Base-by-base conservation (phyloP, 2,888 invertebrate species). In the Hypomecis punctinalis region DNA sequence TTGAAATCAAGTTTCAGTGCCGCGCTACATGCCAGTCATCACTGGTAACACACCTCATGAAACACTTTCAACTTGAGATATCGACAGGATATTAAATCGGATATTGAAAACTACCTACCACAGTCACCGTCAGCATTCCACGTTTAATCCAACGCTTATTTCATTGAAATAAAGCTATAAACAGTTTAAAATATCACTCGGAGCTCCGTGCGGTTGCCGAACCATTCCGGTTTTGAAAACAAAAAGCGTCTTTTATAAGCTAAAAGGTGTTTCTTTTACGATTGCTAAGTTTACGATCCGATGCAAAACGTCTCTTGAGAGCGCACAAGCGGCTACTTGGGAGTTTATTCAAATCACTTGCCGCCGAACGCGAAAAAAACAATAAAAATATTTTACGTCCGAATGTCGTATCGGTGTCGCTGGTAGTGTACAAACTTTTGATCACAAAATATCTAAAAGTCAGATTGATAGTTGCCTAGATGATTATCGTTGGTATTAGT, bases 241-340 rank as follows among this genome's bases (percentile, higher is more conserved):
- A 78, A 80, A 77, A 72, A 70, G 70, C 70, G 71, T 70, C 68
- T 67, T 69, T 78, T 80, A 82, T 81, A 81, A 78, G 81, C 81
- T 81, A 84, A 86, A 87, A 87, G 86, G 87, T 87, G 88, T 86
- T 86, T 79, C 81, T 87, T 90, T 91, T 90, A 90, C 83, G 88
- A 89, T 71, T 81, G 76, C 75, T 76, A 78, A 57, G 80, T 89
- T 90, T 89, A 91, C 85, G 88, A 85, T 72, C 75, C 73, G 76
- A 74, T 73, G 79, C 76, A 77, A 75, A 79, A 78, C 79, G 74
- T 75, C 77, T 73, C 47, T 23, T 48, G 65, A 74, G 73, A 74
- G 75, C 77, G 75, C 79, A 76, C 75, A 75, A 73, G 77, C 77
- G 64, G 90, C 90, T 90, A 89, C 90, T 89, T 89, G 84, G 76